Conservation (phyloP, 2,797 vertebrate genomes). For the Dromococcyx pavoninus region DNA sequence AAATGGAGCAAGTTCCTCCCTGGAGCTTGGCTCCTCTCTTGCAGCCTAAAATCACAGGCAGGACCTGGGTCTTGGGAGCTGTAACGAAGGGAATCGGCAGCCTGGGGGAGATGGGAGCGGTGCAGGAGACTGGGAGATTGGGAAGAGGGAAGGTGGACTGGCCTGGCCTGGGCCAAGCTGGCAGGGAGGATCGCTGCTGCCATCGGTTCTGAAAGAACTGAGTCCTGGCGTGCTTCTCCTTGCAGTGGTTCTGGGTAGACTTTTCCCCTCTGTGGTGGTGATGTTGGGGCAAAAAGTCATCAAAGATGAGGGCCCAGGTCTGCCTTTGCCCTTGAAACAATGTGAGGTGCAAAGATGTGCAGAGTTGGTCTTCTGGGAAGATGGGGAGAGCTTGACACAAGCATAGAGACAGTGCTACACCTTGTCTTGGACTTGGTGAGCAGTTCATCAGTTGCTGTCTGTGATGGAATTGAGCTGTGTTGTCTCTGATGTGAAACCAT, state of each 20-base stretch:
- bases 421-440: background rate
- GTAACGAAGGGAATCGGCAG: rapidly evolving
- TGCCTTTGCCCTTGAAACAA: background rate
- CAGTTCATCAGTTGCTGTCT: rapidly evolving
- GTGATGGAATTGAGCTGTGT: background rate
- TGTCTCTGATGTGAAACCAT: background rate
- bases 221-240: background rate
- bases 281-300: background rate
- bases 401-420: background rate
- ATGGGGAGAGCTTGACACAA: background rate
- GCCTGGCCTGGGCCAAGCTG: background rate
- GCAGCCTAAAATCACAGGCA: background rate
- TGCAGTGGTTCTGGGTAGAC: background rate
- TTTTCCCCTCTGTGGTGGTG: background rate
- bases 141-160: background rate
- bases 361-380: background rate
- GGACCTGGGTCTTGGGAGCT: background rate
- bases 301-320: background rate
- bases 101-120: background rate
- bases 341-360: background rate
- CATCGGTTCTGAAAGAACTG: background rate
- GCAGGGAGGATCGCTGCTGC: background rate
- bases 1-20: background rate
- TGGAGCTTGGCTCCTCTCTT: slow-evolving; percentile 25
- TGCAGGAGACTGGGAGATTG: background rate